Evolutionary conservation across 2,888 invertebrate genomes (phyloP).

Genomic region (Sericinus montela): DNA sequence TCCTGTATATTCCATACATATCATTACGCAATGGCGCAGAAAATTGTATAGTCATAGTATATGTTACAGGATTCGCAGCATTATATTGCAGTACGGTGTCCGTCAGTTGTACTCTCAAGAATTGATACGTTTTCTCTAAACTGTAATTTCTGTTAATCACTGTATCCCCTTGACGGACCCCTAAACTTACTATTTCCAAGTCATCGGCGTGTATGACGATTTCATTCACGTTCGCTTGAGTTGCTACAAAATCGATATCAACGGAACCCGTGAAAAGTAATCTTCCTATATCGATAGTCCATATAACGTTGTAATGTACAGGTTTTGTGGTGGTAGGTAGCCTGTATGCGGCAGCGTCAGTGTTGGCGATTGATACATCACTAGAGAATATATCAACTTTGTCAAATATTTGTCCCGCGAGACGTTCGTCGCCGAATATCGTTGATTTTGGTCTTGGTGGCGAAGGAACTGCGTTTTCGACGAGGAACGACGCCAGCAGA

Average conservation of each 20-base stretch:
- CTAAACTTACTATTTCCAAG: slow-evolving; percentile 46
- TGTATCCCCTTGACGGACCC: slow-evolving; percentile 44
- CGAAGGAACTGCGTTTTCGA: slow-evolving; percentile 37
- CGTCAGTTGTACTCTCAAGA: slow-evolving; percentile 38
- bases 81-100: slow-evolving; percentile 36
- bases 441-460: slow-evolving; percentile 45
- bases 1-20: slow-evolving; percentile 66
- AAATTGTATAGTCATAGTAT: slow-evolving; percentile 45
- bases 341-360: slow-evolving; percentile 43
- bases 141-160: slow-evolving; percentile 22
- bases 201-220: slow-evolving; percentile 58
- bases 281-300: slow-evolving; percentile 56
- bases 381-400: slow-evolving; percentile 31
- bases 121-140: slow-evolving; percentile 38
- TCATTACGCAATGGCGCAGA: slow-evolving; percentile 47
- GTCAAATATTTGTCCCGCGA: slow-evolving; percentile 57
- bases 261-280: slow-evolving; percentile 53
- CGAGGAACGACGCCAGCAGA: slow-evolving; percentile 37
- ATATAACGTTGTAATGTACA: slow-evolving; percentile 64
- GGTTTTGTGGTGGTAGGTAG: slow-evolving; percentile 75
- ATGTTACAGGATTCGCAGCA: slow-evolving; percentile 29
- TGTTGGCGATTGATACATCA: slow-evolving; percentile 24
- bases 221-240: slow-evolving; percentile 40
- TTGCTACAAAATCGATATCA: slow-evolving; percentile 48
- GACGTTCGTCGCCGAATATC: slow-evolving; percentile 59